Percentiles rank a stretch among this genome's conserved stretches.
Conservation (phyloP, 2,797 vertebrate genomes). For the Eurystomus glaucurus region DNA sequence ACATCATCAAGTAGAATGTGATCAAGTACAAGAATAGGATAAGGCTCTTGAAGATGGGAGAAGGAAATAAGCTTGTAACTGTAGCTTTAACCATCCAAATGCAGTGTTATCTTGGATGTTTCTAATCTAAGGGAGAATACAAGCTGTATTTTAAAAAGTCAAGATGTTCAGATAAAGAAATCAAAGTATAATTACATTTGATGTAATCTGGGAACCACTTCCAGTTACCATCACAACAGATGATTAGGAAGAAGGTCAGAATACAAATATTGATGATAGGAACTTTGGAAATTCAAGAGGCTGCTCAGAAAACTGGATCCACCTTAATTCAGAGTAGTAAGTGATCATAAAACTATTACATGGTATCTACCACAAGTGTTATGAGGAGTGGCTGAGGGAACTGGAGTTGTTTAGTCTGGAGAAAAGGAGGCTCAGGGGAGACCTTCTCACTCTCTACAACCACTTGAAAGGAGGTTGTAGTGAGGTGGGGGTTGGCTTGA, state of each 20-base stretch:
- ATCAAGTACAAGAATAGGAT: background rate
- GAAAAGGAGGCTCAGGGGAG: background rate
- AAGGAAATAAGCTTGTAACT: background rate
- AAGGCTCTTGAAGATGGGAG: background rate
- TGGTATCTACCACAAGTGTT: background rate
- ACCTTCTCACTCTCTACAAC: background rate
- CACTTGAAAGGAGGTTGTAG: background rate
- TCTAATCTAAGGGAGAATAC: background rate
- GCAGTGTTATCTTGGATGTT: background rate
- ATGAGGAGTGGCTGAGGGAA: background rate
- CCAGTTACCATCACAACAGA: background rate
- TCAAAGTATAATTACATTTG: background rate
- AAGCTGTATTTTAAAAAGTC: background rate
- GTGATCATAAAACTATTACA: background rate
- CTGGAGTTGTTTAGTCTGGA: background rate
- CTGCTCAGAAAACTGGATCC: background rate
- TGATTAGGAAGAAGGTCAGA: background rate
- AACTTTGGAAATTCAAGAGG: background rate
- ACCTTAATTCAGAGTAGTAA: background rate
- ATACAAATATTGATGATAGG: background rate
- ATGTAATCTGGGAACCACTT: background rate
- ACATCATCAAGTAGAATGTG: background rate
- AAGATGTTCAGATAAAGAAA: conserved; percentile 13
- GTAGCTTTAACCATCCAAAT: background rate
- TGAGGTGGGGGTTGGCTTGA: background rate